A percentile compares a stretch with the other conserved stretches of the same genome.
Evolutionary conservation across 2,797 vertebrate genomes (phyloP).

Genomic region (Crypturellus tataupa): DNA sequence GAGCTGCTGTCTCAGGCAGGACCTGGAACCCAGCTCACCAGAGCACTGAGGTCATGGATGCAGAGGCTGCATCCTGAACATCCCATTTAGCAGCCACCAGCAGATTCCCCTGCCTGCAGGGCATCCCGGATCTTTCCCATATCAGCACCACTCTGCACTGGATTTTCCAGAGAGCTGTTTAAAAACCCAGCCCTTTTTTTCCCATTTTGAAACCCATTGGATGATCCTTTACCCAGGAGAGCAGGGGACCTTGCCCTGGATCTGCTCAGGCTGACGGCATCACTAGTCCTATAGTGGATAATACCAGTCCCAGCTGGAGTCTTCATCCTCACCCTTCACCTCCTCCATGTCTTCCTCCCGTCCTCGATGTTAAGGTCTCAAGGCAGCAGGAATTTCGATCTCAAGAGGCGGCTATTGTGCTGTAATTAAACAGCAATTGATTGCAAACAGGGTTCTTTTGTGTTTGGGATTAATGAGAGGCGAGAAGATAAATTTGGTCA

Average conservation of each 20-base stretch:
- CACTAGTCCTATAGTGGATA: fast-evolving
- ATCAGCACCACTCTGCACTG: background rate
- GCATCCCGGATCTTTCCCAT: fast-evolving
- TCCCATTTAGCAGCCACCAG: background rate
- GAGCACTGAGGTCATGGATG: background rate
- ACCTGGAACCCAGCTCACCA: fast-evolving
- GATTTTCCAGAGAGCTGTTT: background rate
- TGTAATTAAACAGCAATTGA: conserved; percentile 77
- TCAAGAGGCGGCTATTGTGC: conserved; percentile 63
- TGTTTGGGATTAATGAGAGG: conserved; percentile 76
- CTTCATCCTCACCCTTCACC: background rate
- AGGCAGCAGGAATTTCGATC: conserved; percentile 57
- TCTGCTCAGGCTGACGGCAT: background rate
- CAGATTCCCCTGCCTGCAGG: background rate
- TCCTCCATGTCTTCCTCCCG: background rate
- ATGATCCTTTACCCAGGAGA: background rate
- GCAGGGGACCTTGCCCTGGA: background rate
- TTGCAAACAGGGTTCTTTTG: conserved; percentile 75
- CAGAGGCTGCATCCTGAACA: background rate
- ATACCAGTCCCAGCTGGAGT: background rate
- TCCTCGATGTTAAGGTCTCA: background rate
- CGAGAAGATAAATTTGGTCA: conserved; percentile 72
- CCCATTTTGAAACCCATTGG: background rate
- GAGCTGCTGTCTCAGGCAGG: background rate
- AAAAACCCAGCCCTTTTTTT: background rate